Evolutionary conservation across 37 sponge, comb jelly and placozoan genomes (phyloP).

Genomic region (Geodia barretti): DNA sequence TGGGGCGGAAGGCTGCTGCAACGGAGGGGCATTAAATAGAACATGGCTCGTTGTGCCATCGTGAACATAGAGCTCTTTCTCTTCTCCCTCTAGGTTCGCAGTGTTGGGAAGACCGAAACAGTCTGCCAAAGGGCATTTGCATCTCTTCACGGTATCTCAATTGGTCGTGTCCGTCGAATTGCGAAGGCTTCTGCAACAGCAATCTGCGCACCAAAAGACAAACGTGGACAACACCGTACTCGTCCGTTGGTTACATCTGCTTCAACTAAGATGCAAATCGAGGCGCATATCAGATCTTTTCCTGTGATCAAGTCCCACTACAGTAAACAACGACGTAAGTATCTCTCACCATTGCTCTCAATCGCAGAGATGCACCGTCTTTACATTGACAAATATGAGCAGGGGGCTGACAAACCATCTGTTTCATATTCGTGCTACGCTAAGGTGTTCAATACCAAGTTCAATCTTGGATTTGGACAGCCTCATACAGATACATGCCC

Average conservation of each 20-base stretch:
- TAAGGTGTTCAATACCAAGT: background rate
- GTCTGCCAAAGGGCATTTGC: background rate
- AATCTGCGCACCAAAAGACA: background rate
- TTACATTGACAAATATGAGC: background rate
- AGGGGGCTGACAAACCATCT: background rate
- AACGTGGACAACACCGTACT: background rate
- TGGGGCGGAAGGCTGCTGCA: no score
- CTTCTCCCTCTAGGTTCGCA: background rate
- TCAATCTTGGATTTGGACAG: constrained; percentile 8
- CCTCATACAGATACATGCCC: constrained; percentile 4
- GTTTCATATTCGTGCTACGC: constrained; percentile 3
- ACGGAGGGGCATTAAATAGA: no score
- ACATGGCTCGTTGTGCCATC: no score
- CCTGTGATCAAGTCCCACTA: constrained; percentile 20
- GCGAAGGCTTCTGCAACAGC: background rate
- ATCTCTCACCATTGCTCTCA: background rate
- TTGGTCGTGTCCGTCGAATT: constrained; percentile 1
- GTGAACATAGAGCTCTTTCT: no score
- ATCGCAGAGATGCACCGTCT: constrained; percentile 12
- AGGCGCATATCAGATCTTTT: constrained; percentile 1
- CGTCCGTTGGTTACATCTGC: background rate
- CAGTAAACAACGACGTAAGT: constrained; percentile 2
- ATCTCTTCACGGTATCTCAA: background rate
- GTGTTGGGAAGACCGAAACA: background rate
- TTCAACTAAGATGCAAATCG: background rate